Base-by-base conservation (phyloP, 2,113 vertebrate species). In the Pygoscelis adeliae region DNA sequence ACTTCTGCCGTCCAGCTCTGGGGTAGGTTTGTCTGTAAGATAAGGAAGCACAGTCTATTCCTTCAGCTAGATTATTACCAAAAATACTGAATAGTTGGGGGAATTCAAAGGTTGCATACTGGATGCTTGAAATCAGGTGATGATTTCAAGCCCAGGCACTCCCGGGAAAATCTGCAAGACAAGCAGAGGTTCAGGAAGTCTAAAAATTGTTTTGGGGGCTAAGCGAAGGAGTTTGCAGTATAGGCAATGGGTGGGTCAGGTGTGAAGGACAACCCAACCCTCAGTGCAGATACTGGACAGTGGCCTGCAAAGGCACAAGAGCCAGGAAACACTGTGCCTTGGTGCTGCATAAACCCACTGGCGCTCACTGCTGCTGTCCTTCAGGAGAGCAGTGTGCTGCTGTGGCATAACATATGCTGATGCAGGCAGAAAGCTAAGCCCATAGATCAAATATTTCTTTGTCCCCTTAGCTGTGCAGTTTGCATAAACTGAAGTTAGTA, bases 271-370 rank as follows among this genome's bases (percentile, higher is more conserved):
- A 79, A 22, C 36, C 42, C 71, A 76, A 1, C 18, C 18, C 32
- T 22, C n/a, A 2, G 2, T 71, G 52, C 32, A 46, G 17, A 6
- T 10, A 10, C 7, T 21, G 61, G 47, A 5, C 11, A 10, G 61
- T 13, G 40, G 44, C 42, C 71, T 38, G 32, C 26, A 13, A 8
- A 46, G 16, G 53, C 53, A 23, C 36, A 52, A 61, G 40, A 80
- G 32, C 27, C 47, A 38, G 79, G 38, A 63, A 59, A 55, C 25
- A 9, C 14, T 0, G 0, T 55, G 67, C 17, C 44, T n/a, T 30
- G 26, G 67, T 40, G 30, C 21, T 21, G 40, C 52, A 17, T 14
- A 90, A 61, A 17, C 21, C 36, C 13, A 3, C 25, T 30, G 86
- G 15, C 1, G 2, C 49, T 82, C n/a, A 27, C 52, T 55, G 78